Evolutionary conservation across 2,113 vertebrate genomes (phyloP).

Genomic region (Chaetorhynchus papuensis): DNA sequence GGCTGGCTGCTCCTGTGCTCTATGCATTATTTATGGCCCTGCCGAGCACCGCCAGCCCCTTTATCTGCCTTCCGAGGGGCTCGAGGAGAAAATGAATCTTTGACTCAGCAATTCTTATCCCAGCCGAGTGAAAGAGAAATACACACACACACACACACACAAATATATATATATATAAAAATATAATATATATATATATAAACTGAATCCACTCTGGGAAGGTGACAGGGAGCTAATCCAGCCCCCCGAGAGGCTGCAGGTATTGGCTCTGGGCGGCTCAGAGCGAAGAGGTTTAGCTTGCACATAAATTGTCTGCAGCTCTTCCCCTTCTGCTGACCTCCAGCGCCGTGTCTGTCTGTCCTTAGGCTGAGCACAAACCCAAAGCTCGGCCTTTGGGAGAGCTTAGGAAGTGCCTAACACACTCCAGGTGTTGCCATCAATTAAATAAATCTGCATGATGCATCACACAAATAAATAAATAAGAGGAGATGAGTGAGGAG

Average conservation of each 20-base stretch:
- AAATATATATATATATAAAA: background rate
- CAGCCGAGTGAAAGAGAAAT: constrained; percentile 11
- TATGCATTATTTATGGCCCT: constrained; percentile 60
- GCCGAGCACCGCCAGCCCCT: background rate
- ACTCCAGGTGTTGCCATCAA: background rate
- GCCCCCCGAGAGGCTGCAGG: background rate
- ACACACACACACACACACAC: background rate
- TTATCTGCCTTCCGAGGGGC: constrained; percentile 54
- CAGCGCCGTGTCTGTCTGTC: background rate
- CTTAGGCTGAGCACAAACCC: background rate
- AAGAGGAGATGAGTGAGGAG: background rate
- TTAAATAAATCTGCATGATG: background rate
- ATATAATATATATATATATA: background rate
- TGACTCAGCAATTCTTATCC: constrained; percentile 60
- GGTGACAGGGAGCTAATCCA: background rate
- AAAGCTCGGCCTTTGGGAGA: background rate
- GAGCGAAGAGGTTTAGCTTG: background rate
- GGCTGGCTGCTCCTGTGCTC: constrained; percentile 25
- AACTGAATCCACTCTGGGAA: background rate
- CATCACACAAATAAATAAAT: background rate
- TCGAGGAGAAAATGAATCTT: constrained; percentile 33
- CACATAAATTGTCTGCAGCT: background rate
- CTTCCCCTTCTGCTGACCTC: constrained; percentile 36
- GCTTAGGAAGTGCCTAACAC: background rate
- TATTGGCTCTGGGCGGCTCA: background rate